Evolutionary conservation across 2,797 vertebrate genomes (phyloP), one percentile per base, ranked within the genome.

Genomic region (Syngnathus acus): DNA sequence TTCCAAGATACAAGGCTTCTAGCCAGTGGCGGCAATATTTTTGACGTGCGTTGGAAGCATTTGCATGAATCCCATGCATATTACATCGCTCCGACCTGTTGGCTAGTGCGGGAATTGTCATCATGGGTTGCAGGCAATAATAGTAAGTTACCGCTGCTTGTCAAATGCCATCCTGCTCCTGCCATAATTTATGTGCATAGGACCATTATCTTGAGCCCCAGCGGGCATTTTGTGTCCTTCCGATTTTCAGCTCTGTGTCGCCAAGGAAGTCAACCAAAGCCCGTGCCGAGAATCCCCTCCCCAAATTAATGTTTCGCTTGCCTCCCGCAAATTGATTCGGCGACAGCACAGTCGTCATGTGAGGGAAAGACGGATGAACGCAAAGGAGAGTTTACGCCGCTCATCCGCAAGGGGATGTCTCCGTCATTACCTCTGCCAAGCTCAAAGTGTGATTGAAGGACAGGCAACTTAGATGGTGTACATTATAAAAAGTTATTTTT

Each of bases 11-110:
- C 77, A 74, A 75, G 77, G 66, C 72, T 83, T 79, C 65, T 72
- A 73, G 69, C 75, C 80, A 73, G 71, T 78, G 72, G 78, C 71
- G 38, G 78, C 65, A 32, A 82, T 83, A 84, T 86, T 84, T 81
- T 77, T 81, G 76, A 86, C 80, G 87, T 76, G 78, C 84, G 60
- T 62, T 81, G 72, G 70, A 83, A 78, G 72, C 75, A 88, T 90
- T 88, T 86, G 80, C 81, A 87, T 86, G 87, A 85, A 83, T 77
- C 71, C 83, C 72, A 84, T 87, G 83, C 85, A 87, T 88, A 86
- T 87, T 86, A 75, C 80, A 87, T 87, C 5, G 68, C 68, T 66
- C 45, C 69, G 72, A 87, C 86, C 84, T 83, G 87, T 88, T 84
- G 84, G 82, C 80, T 78, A 73, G 79, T 73, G 42, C 42, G 43